A percentile compares a stretch with the other conserved stretches of the same genome.
phyloP scores from a whole-genome alignment of 2,888 invertebrate species.

The Amiota communis region DNA sequence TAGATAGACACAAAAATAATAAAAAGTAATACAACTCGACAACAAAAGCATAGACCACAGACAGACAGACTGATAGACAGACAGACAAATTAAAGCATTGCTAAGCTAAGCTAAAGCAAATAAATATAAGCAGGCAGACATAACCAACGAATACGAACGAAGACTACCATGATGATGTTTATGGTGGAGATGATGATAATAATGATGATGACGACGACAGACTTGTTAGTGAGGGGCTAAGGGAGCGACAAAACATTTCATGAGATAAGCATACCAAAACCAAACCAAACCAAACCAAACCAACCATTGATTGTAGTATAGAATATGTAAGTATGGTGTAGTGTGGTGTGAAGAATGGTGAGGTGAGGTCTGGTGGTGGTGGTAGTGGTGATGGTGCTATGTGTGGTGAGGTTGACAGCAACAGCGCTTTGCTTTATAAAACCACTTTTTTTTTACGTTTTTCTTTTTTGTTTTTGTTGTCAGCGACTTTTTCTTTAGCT shows the following conservation, averaged over 20 bases:
- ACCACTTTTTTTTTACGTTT: background rate
- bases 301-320: no score
- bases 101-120: constrained; percentile 3
- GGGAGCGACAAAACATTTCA: no score
- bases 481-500: background rate
- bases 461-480: background rate
- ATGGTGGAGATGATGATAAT: background rate
- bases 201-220: background rate
- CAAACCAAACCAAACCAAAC: no score
- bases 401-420: no score
- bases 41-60: background rate
- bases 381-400: no score
- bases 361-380: no score
- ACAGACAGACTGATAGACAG: background rate
- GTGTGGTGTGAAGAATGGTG: no score
- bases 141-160: no score
- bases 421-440: background rate
- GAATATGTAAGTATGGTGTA: no score
- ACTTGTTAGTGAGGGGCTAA: background rate
- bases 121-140: background rate
- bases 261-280: no score
- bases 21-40: background rate
- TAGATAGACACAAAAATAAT: background rate
- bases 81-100: constrained; percentile 23
- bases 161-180: background rate